These are phyloP conservation scores for Harmothoe impar DNA, from an alignment of 2,888 invertebrate species.

Conservation along the genomic window DNA sequence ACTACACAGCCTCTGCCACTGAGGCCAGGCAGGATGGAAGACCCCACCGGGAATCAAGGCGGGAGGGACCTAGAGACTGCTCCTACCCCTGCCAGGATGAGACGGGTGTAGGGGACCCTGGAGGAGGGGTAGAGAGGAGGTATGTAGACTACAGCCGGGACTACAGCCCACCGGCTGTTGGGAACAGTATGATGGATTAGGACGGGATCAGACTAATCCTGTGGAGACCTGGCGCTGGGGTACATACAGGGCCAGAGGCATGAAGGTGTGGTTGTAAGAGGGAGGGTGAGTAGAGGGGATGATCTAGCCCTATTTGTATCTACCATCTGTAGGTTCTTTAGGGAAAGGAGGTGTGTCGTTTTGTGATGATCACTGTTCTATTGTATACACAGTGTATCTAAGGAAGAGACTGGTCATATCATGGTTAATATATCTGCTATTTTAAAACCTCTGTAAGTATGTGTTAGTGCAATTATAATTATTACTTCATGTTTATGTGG, in stretches of 20 bases:
- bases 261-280: not conserved
- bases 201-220: not conserved
- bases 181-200: conserved; percentile 42
- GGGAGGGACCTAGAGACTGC: not conserved
- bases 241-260: not conserved
- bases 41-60: not conserved
- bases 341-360: too few relatives aligned
- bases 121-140: not conserved
- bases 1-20: not conserved
- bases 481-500: too few relatives aligned
- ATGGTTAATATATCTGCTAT: too few relatives aligned
- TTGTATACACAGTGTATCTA: too few relatives aligned
- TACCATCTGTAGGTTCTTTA: too few relatives aligned
- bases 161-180: not conserved
- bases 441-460: too few relatives aligned
- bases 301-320: too few relatives aligned
- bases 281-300: not conserved
- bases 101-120: not conserved
- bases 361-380: too few relatives aligned
- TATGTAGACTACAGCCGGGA: not conserved
- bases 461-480: too few relatives aligned
- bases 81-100: not conserved
- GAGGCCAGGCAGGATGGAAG: conserved; percentile 18
- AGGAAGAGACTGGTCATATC: too few relatives aligned
- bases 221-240: not conserved